phyloP scores from a whole-genome alignment of 2,113 vertebrate species.

The Eretmodus cyanostictus region DNA sequence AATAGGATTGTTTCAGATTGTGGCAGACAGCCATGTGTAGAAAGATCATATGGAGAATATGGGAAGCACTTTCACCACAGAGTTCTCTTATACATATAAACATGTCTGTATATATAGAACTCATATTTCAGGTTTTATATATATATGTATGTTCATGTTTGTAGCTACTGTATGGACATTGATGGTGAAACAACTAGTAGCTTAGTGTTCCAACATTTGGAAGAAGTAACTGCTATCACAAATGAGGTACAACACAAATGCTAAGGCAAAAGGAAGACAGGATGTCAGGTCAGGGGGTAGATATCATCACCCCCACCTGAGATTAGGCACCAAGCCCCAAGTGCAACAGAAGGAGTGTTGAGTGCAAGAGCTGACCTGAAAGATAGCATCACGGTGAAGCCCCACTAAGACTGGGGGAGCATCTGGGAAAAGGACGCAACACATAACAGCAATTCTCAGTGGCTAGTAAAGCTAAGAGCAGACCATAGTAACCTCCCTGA shows the following conservation, averaged over 20 bases:
- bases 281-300: not conserved
- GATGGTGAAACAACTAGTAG: not conserved
- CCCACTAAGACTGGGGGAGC: not conserved
- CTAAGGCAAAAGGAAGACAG: not conserved
- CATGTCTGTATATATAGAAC: not conserved
- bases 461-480: not conserved
- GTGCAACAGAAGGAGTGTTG: not conserved
- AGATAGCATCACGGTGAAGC: not conserved
- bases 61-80: not conserved
- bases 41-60: not conserved
- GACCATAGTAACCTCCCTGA: not conserved
- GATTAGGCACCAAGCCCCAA: not conserved
- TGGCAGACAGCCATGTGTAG: not conserved
- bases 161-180: not conserved
- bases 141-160: not conserved
- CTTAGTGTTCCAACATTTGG: not conserved
- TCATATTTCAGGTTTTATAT: not conserved
- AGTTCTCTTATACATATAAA: not conserved
- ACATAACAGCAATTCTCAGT: not conserved
- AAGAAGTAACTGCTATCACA: not conserved
- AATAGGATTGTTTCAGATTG: constrained; percentile 21
- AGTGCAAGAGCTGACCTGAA: not conserved
- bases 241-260: not conserved
- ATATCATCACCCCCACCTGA: not conserved
- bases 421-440: not conserved